These are phyloP conservation scores for Drosophila robusta DNA, from an alignment of 2,888 invertebrate genomes.

Conservation along the genomic window DNA sequence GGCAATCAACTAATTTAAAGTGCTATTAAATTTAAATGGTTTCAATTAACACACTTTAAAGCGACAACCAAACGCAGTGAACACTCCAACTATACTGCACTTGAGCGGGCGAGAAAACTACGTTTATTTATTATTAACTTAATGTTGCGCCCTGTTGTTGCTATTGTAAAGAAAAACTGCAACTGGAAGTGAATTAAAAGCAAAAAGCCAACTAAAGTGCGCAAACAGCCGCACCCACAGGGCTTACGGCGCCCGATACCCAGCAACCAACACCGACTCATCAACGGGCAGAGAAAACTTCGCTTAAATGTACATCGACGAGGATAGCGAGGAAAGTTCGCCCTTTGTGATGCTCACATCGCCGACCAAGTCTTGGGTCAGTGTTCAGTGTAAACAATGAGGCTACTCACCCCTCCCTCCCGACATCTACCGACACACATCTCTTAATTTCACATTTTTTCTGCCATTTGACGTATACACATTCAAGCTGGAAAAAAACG, in stretches of 20 bases:
- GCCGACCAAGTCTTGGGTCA: constrained; percentile 88
- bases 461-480: constrained; percentile 48
- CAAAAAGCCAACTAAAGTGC: constrained; percentile 60
- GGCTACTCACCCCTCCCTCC: constrained; percentile 35
- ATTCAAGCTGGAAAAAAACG: constrained; percentile 25
- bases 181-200: constrained; percentile 77
- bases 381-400: constrained; percentile 83
- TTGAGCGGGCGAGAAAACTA: constrained; percentile 62
- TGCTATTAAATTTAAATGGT: constrained; percentile 78
- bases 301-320: constrained; percentile 86
- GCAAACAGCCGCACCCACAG: constrained; percentile 52
- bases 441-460: constrained; percentile 73
- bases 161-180: constrained; percentile 52
- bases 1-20: constrained; percentile 75
- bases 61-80: constrained; percentile 29
- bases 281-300: constrained; percentile 58
- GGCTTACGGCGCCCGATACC: constrained; percentile 17
- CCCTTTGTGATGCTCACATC: constrained; percentile 89
- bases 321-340: constrained; percentile 88
- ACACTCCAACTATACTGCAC: constrained; percentile 19
- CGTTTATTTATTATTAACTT: constrained; percentile 75
- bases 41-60: constrained; percentile 76
- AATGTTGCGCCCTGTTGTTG: constrained; percentile 57
- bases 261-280: constrained; percentile 42
- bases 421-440: constrained; percentile 56